Conservation (phyloP, 2,113 vertebrate genomes). For the Saccopteryx leptura region DNA sequence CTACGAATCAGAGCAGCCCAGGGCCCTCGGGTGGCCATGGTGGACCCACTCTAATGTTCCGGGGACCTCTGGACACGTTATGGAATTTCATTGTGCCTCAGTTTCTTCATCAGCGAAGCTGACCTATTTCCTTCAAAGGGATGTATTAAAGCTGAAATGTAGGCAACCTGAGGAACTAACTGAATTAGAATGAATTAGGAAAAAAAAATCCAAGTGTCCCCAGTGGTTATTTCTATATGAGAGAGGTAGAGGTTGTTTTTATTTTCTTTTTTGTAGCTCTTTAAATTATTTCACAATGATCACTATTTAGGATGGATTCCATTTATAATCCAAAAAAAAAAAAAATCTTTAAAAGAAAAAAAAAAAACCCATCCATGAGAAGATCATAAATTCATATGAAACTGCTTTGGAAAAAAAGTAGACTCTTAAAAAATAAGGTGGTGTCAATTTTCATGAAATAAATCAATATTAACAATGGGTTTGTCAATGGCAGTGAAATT, state of each 20-base stretch:
- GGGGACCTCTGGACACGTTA: background rate
- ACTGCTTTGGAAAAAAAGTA: background rate
- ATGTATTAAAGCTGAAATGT: background rate
- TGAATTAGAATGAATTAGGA: background rate
- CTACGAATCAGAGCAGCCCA: fast-evolving
- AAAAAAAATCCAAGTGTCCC: background rate
- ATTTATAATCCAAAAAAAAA: background rate
- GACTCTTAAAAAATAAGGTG: background rate
- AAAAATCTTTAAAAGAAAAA: background rate
- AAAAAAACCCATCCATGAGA: background rate
- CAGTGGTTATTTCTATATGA: background rate
- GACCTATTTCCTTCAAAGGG: background rate
- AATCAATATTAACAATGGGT: background rate
- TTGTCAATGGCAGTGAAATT: background rate
- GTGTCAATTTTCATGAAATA: background rate
- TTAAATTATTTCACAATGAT: background rate
- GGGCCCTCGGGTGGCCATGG: fast-evolving
- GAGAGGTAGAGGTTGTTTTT: background rate
- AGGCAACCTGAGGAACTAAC: background rate
- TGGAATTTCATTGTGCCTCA: background rate
- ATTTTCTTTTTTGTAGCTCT: constrained; percentile 34
- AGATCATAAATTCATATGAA: background rate
- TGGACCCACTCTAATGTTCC: background rate
- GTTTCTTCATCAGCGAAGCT: background rate
- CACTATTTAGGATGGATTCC: background rate